Conservation (phyloP, 2,797 vertebrate species). For the Lagorchestes hirsutus region DNA sequence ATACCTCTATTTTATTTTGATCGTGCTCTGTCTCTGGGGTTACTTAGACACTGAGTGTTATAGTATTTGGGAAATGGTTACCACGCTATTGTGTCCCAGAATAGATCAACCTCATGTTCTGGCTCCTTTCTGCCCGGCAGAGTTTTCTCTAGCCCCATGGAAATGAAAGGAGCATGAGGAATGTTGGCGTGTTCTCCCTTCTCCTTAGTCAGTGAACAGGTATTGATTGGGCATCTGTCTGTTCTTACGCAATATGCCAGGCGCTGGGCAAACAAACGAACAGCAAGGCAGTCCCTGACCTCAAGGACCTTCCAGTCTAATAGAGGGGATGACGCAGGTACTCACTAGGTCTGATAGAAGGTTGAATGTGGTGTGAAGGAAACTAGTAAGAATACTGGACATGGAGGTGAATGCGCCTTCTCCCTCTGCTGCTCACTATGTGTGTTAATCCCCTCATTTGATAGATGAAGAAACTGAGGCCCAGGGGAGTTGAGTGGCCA, state of each 20-base stretch:
- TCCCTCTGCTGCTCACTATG: background rate
- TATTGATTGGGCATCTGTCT: background rate
- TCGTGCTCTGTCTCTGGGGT: background rate
- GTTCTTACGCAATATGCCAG: background rate
- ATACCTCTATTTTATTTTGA: background rate
- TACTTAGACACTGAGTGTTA: background rate
- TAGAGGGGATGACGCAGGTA: background rate
- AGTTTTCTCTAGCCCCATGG: background rate
- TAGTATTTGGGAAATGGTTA: background rate
- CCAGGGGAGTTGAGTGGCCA: too few relatives aligned
- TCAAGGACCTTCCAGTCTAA: background rate
- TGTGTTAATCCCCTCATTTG: background rate
- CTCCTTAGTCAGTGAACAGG: background rate
- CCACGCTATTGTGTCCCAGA: fast-evolving
- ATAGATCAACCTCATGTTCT: background rate
- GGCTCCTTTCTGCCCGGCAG: background rate
- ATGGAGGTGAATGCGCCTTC: background rate
- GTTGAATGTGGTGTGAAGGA: background rate
- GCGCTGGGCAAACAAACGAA: background rate
- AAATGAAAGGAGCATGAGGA: background rate
- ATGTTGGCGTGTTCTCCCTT: background rate
- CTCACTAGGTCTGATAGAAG: background rate
- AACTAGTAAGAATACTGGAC: background rate
- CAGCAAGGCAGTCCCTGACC: background rate
- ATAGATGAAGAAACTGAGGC: background rate